These are phyloP conservation scores for Marronus borbonicus DNA, from an alignment of 2,888 invertebrate genomes.

Conservation along the genomic window DNA sequence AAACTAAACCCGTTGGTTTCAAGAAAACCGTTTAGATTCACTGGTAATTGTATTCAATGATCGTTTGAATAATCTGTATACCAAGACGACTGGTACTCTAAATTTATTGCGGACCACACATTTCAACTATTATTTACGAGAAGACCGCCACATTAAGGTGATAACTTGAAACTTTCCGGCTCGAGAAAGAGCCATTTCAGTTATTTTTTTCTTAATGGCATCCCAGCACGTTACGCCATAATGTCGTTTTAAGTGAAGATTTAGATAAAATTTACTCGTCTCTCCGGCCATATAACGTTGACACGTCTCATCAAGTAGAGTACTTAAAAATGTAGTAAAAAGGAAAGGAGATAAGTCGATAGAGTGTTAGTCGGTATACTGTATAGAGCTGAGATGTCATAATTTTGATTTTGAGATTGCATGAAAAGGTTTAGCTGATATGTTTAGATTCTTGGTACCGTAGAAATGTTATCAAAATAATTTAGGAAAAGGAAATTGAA, in stretches of 20 bases:
- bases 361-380: too few relatives aligned
- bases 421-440: too few relatives aligned
- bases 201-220: slow-evolving; percentile 32
- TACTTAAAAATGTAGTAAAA: slow-evolving; percentile 25
- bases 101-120: slow-evolving; percentile 36
- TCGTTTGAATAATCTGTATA: background rate
- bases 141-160: slow-evolving; percentile 24
- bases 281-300: background rate
- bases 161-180: slow-evolving; percentile 33
- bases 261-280: slow-evolving; percentile 27
- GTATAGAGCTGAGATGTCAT: too few relatives aligned
- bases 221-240: slow-evolving; percentile 19
- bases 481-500: too few relatives aligned
- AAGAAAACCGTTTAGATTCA: background rate
- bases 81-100: background rate
- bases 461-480: too few relatives aligned
- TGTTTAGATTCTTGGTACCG: too few relatives aligned
- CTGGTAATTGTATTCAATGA: background rate
- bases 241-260: slow-evolving; percentile 35
- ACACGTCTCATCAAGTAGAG: slow-evolving; percentile 20
- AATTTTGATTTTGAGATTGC: too few relatives aligned
- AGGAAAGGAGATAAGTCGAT: background rate
- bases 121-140: slow-evolving; percentile 32
- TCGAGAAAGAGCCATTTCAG: slow-evolving; percentile 10
- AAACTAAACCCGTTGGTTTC: too few relatives aligned